phyloP scores from a whole-genome alignment of 1,140 invertebrate species.

The Helicoverpa armigera region DNA sequence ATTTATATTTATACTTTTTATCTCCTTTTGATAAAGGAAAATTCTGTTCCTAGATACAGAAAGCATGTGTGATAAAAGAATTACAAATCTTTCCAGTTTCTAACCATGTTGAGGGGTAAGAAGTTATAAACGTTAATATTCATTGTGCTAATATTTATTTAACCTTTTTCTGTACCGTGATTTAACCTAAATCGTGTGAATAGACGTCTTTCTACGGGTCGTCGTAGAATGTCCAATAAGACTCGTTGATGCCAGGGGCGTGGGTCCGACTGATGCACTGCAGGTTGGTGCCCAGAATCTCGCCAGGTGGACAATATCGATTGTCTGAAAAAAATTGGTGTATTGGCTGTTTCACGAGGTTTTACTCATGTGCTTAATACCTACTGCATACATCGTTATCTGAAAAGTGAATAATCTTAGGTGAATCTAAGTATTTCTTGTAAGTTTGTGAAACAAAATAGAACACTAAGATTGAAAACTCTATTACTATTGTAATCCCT shows the following conservation, averaged over 20 bases:
- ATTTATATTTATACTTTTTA: neutral
- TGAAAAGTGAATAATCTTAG: no score
- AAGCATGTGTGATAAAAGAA: no score
- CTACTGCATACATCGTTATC: no score
- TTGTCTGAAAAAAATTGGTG: constrained; percentile 51
- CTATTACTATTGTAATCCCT: no score
- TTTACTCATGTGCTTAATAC: neutral
- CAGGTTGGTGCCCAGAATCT: constrained; percentile 69
- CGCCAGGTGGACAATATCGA: constrained; percentile 63
- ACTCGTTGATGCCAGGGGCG: constrained; percentile 51
- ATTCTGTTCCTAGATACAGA: no score
- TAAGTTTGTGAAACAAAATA: no score
- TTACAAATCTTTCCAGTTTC: no score
- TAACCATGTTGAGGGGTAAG: no score
- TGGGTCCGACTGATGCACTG: constrained; percentile 62
- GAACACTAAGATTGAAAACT: no score
- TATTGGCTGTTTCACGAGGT: neutral
- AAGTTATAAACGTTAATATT: no score
- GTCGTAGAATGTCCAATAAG: constrained; percentile 65
- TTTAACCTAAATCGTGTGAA: neutral
- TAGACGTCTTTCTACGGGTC: neutral
- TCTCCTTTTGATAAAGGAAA: no score
- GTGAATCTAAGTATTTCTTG: no score
- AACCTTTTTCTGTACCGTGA: neutral
- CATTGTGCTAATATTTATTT: neutral